phyloP scores from a whole-genome alignment of 1,140 invertebrate species.

The Leptinotarsa defecta region DNA sequence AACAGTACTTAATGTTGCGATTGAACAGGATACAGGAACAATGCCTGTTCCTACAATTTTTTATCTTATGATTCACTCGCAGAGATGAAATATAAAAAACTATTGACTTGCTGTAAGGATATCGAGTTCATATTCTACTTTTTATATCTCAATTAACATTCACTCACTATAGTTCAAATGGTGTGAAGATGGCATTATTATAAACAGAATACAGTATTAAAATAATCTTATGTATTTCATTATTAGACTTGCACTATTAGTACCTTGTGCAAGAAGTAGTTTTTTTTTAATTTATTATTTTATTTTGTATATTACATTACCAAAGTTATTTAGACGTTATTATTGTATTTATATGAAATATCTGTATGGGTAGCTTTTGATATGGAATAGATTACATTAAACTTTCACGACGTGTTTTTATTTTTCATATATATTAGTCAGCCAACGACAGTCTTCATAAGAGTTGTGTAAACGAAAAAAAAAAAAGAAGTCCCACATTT shows the following conservation, averaged over 20 bases:
- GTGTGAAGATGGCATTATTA: background rate
- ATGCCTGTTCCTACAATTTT: background rate
- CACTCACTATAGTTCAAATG: background rate
- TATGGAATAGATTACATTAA: constrained; percentile 33
- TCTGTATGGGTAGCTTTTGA: constrained; percentile 40
- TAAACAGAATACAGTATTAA: constrained; percentile 12
- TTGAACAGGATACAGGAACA: background rate
- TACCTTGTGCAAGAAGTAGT: background rate
- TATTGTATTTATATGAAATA: constrained; percentile 34
- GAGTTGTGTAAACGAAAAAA: too few relatives aligned
- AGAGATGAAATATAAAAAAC: too few relatives aligned
- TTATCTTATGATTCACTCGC: background rate
- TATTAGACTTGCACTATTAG: constrained; percentile 22
- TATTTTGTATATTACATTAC: constrained; percentile 34
- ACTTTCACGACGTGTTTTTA: too few relatives aligned
- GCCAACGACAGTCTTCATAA: too few relatives aligned
- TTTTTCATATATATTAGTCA: too few relatives aligned
- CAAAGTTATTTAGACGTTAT: constrained; percentile 40
- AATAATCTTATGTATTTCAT: constrained; percentile 12
- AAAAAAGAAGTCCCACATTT: too few relatives aligned
- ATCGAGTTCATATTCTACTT: too few relatives aligned
- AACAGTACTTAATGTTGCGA: constrained; percentile 26
- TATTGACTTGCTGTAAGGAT: too few relatives aligned
- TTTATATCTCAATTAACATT: background rate
- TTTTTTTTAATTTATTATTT: constrained; percentile 20